phyloP scores from a whole-genome alignment of 2,113 vertebrate species.

The Dasypus novemcinctus region DNA sequence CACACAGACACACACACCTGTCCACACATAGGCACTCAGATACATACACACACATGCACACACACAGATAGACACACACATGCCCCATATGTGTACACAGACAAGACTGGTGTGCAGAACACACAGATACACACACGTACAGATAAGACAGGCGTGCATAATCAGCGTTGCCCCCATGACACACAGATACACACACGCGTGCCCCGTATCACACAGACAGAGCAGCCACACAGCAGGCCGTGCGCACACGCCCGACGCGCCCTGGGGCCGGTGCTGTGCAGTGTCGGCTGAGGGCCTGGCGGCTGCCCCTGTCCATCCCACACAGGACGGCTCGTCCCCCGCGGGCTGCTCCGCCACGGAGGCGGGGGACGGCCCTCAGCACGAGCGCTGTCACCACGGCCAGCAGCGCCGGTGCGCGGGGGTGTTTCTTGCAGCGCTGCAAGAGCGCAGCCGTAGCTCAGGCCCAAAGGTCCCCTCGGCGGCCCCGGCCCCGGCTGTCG shows the following conservation, averaged over 20 bases:
- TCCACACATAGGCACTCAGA: background rate
- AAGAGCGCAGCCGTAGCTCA: conserved; percentile 18
- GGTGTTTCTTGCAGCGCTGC: background rate
- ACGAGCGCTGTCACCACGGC: too few species aligned
- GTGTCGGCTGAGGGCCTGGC: too few species aligned
- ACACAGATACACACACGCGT: background rate
- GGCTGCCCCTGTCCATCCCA: too few species aligned
- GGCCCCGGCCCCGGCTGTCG: conserved; percentile 38
- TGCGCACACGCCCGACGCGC: background rate
- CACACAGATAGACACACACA: too few species aligned
- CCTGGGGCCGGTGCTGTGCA: too few species aligned
- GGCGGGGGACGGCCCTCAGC: too few species aligned
- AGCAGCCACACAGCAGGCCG: background rate
- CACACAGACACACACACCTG: background rate
- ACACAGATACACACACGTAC: background rate
- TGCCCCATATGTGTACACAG: too few species aligned
- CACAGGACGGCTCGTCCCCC: too few species aligned
- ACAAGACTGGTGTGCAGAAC: background rate
- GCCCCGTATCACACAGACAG: background rate
- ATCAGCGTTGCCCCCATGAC: background rate
- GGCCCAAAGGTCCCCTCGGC: conserved; percentile 37
- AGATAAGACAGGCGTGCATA: background rate
- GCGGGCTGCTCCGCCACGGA: too few species aligned
- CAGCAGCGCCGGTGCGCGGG: too few species aligned
- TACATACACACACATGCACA: background rate